Percentiles rank a stretch among this genome's conserved stretches.
phyloP scores from a whole-genome alignment of 2,113 vertebrate genomes.

The Rattus rattus region DNA sequence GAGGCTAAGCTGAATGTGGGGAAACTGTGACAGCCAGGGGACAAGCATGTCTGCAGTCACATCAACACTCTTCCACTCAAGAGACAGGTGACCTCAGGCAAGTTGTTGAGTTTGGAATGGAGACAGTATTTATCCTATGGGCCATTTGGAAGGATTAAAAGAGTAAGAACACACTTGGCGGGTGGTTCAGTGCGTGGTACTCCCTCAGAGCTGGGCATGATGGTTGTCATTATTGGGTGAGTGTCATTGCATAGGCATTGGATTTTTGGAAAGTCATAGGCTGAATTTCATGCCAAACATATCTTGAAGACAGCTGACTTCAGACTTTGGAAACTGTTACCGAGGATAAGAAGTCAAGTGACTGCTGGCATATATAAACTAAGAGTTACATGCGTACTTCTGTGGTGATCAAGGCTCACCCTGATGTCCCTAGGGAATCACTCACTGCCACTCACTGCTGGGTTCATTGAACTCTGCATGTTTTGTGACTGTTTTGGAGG shows the following conservation, averaged over 20 bases:
- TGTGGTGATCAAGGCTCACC: neutral
- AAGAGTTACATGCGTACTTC: neutral
- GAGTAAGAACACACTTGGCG: constrained; percentile 15
- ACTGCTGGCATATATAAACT: neutral
- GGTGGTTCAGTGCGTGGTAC: neutral
- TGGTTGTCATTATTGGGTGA: neutral
- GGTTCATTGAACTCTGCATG: neutral
- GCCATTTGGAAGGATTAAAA: constrained; percentile 29
- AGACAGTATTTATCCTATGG: neutral
- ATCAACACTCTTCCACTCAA: neutral
- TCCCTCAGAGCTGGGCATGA: neutral
- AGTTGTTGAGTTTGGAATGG: neutral
- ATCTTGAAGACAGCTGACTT: neutral
- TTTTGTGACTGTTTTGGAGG: constrained; percentile 19
- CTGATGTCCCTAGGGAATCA: neutral
- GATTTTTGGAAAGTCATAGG: constrained; percentile 41
- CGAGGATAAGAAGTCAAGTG: neutral
- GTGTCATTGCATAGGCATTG: neutral
- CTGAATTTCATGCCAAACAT: constrained; percentile 27
- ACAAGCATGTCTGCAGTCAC: neutral
- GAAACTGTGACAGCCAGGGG: neutral
- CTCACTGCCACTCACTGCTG: neutral
- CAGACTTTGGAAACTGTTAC: neutral
- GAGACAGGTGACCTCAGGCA: neutral
- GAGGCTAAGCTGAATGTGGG: neutral